A percentile compares a stretch with the other conserved stretches of the same genome.
Conservation (phyloP, 1,140 invertebrate species). For the Drosophila oshimai region DNA sequence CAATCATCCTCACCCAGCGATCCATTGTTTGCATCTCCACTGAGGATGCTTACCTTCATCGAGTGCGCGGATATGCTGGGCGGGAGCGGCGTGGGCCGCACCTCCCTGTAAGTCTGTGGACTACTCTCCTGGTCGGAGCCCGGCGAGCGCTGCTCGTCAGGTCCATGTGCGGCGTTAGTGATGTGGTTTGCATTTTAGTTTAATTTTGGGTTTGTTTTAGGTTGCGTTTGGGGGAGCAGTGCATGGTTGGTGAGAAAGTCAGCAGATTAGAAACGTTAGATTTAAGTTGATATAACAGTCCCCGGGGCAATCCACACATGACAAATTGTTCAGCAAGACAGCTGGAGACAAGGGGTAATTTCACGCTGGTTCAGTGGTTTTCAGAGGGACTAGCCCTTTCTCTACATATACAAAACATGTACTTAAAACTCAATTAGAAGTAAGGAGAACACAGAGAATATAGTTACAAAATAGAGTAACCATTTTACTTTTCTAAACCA, state of each 20-base stretch:
- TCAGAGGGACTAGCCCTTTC: neutral
- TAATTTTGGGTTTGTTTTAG: constrained; percentile 7
- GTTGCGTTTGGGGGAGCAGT: constrained; percentile 1
- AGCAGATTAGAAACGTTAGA: constrained; percentile 42
- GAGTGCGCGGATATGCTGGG: constrained; percentile 82
- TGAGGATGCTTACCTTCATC: constrained; percentile 72
- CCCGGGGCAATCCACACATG: constrained; percentile 7
- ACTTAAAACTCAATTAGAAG: neutral
- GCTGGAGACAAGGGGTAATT: neutral
- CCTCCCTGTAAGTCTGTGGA: constrained; percentile 68
- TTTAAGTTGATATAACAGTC: neutral
- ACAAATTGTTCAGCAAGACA: constrained; percentile 13
- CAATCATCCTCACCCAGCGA: neutral
- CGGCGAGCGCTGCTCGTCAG: constrained; percentile 70
- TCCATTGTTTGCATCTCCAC: no score
- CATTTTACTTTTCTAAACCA: neutral
- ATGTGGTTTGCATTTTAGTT: constrained; percentile 45
- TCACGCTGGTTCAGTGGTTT: neutral
- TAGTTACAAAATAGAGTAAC: neutral
- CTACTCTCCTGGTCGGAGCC: constrained; percentile 79
- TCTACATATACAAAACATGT: neutral
- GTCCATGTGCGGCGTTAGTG: constrained; percentile 23
- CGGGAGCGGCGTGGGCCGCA: constrained; percentile 69
- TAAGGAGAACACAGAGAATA: neutral
- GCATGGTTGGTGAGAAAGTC: constrained; percentile 17